These are phyloP conservation scores for Vulpes ferrilata DNA, from an alignment of 2,113 vertebrate genomes.

Conservation along the genomic window DNA sequence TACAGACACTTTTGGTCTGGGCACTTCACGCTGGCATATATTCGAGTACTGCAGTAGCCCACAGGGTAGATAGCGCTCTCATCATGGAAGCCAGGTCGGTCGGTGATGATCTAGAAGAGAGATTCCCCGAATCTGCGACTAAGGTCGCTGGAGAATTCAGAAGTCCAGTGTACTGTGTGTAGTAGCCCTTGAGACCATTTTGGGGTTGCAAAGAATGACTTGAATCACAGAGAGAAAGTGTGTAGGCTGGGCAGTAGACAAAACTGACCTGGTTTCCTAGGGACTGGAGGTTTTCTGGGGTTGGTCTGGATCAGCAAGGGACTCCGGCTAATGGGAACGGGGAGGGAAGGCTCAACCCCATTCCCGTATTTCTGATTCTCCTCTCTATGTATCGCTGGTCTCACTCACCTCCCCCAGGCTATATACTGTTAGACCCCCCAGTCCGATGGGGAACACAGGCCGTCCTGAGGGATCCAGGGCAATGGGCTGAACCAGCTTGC, in stretches of 20 bases:
- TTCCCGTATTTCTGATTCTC: constrained; percentile 73
- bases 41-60: constrained; percentile 94
- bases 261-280: constrained; percentile 64
- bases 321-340: constrained; percentile 58
- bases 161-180: neutral
- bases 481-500: constrained; percentile 92
- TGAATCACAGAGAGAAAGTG: neutral
- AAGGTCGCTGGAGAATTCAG: neutral
- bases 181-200: constrained; percentile 23
- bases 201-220: constrained; percentile 52
- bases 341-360: constrained; percentile 67
- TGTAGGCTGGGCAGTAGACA: neutral
- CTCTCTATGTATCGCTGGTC: constrained; percentile 68
- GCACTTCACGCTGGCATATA: constrained; percentile 91
- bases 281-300: constrained; percentile 47
- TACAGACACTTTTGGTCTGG: constrained; percentile 93
- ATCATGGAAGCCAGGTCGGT: constrained; percentile 92
- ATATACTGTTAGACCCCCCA: constrained; percentile 94
- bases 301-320: constrained; percentile 53
- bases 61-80: constrained; percentile 94
- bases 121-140: constrained; percentile 25
- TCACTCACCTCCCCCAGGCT: constrained; percentile 94
- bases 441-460: constrained; percentile 93
- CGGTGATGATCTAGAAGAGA: constrained; percentile 91
- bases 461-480: constrained; percentile 93